These are phyloP conservation scores for Drosophila ironensis DNA, from an alignment of 1,140 invertebrate genomes.

Conservation along the genomic window DNA sequence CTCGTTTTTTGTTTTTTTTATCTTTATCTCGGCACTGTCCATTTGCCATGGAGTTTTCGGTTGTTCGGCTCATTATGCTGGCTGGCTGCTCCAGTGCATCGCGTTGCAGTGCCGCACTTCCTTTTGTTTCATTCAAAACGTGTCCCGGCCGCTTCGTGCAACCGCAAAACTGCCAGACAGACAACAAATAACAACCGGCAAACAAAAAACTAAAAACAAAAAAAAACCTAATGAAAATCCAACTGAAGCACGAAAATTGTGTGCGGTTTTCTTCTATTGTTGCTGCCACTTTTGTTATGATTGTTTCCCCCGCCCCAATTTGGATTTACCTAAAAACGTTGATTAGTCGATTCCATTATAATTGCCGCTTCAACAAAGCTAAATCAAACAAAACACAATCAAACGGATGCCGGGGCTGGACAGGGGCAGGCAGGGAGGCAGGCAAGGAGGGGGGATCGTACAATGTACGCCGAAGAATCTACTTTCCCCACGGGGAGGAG, in stretches of 20 bases:
- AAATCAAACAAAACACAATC: slow-evolving; percentile 43
- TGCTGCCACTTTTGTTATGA: slow-evolving; percentile 43
- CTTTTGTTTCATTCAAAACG: slow-evolving; percentile 74
- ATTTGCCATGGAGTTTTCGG: slow-evolving; percentile 49
- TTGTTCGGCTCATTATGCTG: slow-evolving; percentile 39
- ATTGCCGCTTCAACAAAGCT: slow-evolving; percentile 65
- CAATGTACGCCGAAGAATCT: slow-evolving; percentile 39
- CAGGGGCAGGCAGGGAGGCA: too few relatives aligned
- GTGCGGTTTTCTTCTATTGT: slow-evolving; percentile 63
- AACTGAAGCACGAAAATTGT: slow-evolving; percentile 77
- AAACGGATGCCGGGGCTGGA: not conserved
- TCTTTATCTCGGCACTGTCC: slow-evolving; percentile 7
- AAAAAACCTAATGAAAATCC: slow-evolving; percentile 53
- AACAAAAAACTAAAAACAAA: slow-evolving; percentile 22
- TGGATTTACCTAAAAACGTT: slow-evolving; percentile 77
- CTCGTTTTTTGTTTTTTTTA: slow-evolving; percentile 1
- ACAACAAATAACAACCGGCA: slow-evolving; percentile 49
- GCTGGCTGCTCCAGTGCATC: not conserved
- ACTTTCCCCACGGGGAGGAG: slow-evolving; percentile 50
- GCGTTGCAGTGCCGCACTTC: slow-evolving; percentile 14
- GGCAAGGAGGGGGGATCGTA: too few relatives aligned
- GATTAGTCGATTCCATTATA: slow-evolving; percentile 77
- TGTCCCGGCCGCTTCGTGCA: slow-evolving; percentile 53
- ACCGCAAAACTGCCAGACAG: slow-evolving; percentile 15
- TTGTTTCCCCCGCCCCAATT: slow-evolving; percentile 15